These are phyloP conservation scores for Neogobius melanostomus DNA, from an alignment of 2,113 vertebrate genomes.

Conservation along the genomic window DNA sequence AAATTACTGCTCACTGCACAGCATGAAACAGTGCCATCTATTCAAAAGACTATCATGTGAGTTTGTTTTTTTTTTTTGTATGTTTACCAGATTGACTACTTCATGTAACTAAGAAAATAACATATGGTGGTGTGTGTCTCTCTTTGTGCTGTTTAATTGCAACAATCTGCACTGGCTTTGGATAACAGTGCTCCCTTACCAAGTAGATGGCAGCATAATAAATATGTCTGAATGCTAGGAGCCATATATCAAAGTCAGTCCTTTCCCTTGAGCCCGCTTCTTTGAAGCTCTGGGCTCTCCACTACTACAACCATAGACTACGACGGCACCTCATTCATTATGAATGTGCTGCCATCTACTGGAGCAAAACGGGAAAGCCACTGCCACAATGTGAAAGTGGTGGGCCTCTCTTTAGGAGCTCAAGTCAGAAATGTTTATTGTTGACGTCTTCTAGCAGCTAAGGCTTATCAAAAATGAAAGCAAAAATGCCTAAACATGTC, in stretches of 20 bases:
- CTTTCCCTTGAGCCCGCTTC: neutral
- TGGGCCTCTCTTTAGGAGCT: conserved; percentile 19
- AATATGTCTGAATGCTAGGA: conserved; percentile 9
- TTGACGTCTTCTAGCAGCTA: neutral
- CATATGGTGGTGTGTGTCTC: neutral
- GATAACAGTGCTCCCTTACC: neutral
- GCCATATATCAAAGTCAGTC: conserved; percentile 8
- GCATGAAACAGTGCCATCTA: neutral
- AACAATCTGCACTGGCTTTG: neutral
- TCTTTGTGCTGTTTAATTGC: neutral
- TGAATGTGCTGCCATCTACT: conserved; percentile 59
- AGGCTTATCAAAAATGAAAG: neutral
- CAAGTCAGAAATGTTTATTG: conserved; percentile 25
- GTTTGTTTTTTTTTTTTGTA: neutral
- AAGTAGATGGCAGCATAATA: neutral
- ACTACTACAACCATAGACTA: neutral
- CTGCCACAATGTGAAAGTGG: neutral
- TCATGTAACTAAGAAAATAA: neutral
- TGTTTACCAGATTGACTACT: neutral
- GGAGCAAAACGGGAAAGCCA: conserved; percentile 23
- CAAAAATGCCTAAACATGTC: too few relatives aligned
- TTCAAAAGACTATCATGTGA: conserved; percentile 4
- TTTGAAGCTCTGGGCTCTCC: neutral
- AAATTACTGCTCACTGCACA: conserved; percentile 5
- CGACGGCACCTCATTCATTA: conserved; percentile 9